These are phyloP conservation scores for Steromphala cineraria DNA, from an alignment of 2,888 invertebrate genomes.

Conservation along the genomic window DNA sequence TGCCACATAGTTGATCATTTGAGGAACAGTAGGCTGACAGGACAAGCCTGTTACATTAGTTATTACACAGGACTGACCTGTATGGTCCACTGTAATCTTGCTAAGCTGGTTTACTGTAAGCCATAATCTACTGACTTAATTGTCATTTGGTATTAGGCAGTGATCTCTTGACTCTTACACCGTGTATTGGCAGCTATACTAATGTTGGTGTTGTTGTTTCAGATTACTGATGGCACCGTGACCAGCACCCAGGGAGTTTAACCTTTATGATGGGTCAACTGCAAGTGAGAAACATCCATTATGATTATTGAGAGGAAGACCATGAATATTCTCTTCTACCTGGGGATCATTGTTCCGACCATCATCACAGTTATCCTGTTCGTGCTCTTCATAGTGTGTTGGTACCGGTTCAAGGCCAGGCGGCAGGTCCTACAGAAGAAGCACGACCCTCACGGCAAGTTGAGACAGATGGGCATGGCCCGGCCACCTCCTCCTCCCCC, in stretches of 20 bases:
- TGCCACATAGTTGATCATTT: too few relatives aligned
- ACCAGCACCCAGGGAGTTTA: conserved; percentile 1
- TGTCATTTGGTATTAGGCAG: too few relatives aligned
- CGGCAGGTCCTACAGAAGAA: conserved; percentile 57
- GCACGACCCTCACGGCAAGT: conserved; percentile 62
- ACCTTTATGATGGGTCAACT: neutral
- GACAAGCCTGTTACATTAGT: too few relatives aligned
- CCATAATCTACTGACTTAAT: too few relatives aligned
- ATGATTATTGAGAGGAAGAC: conserved; percentile 47
- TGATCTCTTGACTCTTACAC: neutral
- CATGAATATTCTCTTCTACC: conserved; percentile 66
- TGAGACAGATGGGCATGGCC: conserved; percentile 43
- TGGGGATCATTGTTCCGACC: conserved; percentile 70
- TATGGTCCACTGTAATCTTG: too few relatives aligned
- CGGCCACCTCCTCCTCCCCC: conserved; percentile 53
- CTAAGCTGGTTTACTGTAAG: too few relatives aligned
- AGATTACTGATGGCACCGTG: neutral
- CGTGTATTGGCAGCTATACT: neutral
- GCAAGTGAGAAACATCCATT: neutral
- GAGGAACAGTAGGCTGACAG: too few relatives aligned
- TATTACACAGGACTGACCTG: too few relatives aligned
- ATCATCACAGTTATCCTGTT: conserved; percentile 68
- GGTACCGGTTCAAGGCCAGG: conserved; percentile 59
- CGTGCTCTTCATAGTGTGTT: conserved; percentile 68
- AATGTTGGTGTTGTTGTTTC: neutral